These are phyloP conservation scores for Epinephelus moara DNA, from an alignment of 2,113 vertebrate genomes.

Conservation along the genomic window DNA sequence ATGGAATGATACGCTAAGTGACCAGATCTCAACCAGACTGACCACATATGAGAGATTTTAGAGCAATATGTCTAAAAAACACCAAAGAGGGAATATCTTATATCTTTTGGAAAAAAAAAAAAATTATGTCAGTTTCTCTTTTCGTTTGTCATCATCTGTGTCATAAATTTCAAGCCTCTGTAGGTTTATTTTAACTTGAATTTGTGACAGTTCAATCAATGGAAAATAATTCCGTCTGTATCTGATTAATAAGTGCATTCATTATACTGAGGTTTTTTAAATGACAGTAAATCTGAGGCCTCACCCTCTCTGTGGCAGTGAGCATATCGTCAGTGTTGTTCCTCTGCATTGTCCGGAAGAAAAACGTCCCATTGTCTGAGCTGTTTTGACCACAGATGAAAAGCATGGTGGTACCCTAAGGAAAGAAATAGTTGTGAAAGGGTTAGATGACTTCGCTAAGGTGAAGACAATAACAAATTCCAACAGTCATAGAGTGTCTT, in stretches of 20 bases:
- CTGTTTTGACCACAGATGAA: constrained; percentile 46
- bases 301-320: not conserved
- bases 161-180: too few species aligned
- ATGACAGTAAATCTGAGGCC: not conserved
- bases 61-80: not conserved
- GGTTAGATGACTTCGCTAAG: not conserved
- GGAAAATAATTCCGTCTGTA: too few species aligned
- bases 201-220: too few species aligned
- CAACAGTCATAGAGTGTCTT: not conserved
- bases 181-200: too few species aligned
- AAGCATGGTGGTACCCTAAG: constrained; percentile 22
- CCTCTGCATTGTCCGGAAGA: not conserved
- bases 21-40: not conserved
- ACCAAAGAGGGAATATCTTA: too few species aligned
- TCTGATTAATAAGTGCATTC: too few species aligned
- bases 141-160: too few species aligned
- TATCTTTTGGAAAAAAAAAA: too few species aligned
- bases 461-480: not conserved
- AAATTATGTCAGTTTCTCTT: too few species aligned
- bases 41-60: not conserved
- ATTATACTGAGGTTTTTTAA: too few species aligned
- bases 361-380: not conserved
- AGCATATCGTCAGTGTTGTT: rapidly evolving
- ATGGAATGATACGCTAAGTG: not conserved
- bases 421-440: not conserved